These are phyloP conservation scores for Deladenus siricidicola DNA, from an alignment of 2,888 invertebrate species.

Conservation along the genomic window DNA sequence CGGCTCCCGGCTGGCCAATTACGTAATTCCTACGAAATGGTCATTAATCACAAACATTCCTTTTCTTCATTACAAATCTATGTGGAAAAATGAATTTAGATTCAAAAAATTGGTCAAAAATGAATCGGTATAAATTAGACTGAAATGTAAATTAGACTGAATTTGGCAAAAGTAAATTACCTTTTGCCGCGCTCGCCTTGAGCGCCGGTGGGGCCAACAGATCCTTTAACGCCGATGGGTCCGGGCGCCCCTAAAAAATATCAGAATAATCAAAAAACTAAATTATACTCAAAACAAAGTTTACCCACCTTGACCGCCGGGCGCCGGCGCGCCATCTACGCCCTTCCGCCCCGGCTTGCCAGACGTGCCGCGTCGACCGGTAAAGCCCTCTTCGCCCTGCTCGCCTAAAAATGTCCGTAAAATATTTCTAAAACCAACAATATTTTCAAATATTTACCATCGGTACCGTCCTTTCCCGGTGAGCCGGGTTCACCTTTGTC, in stretches of 20 bases:
- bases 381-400: constrained; percentile 24
- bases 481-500: constrained; percentile 32
- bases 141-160: no score
- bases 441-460: constrained; percentile 13
- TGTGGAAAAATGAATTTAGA: no score
- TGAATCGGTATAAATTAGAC: neutral
- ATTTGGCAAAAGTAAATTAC: neutral
- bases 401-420: constrained; percentile 13
- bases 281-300: neutral
- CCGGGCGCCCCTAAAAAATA: constrained; percentile 16
- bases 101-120: neutral
- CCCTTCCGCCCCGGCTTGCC: constrained; percentile 27
- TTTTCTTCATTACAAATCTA: no score
- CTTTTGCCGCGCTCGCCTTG: constrained; percentile 36
- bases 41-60: neutral
- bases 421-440: neutral
- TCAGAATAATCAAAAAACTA: neutral
- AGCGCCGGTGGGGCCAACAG: constrained; percentile 23
- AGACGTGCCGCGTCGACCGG: constrained; percentile 13
- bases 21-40: constrained; percentile 37
- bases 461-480: constrained; percentile 32
- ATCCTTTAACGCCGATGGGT: constrained; percentile 17
- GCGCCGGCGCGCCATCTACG: constrained; percentile 22
- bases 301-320: constrained; percentile 21
- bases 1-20: constrained; percentile 45